These are phyloP conservation scores for Agrochola litura DNA, from an alignment of 2,888 invertebrate genomes.

Conservation along the genomic window DNA sequence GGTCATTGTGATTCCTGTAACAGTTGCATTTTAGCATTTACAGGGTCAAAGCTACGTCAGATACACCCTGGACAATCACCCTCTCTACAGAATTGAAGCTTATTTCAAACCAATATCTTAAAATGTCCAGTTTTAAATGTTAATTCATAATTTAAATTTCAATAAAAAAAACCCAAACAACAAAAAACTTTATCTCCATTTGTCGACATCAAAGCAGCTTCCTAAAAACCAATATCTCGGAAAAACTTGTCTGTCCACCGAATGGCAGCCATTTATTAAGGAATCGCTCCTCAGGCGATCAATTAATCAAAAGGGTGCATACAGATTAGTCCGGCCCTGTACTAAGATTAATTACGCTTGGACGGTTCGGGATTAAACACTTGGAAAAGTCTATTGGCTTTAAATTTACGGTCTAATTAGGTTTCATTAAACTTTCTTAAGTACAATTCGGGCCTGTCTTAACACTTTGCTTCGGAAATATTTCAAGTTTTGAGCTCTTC, in stretches of 20 bases:
- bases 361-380: constrained; percentile 76
- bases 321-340: constrained; percentile 64
- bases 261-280: constrained; percentile 62
- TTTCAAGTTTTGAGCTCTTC: constrained; percentile 55
- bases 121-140: not conserved
- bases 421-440: constrained; percentile 76
- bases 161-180: not conserved
- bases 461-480: constrained; percentile 55
- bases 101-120: not conserved
- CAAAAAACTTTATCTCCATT: not conserved
- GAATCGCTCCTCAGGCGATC: constrained; percentile 58
- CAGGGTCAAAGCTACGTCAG: not conserved
- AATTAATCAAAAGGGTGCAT: constrained; percentile 65
- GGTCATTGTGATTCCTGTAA: not conserved
- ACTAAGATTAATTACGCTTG: constrained; percentile 74
- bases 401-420: constrained; percentile 79
- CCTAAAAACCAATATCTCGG: constrained; percentile 54
- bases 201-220: constrained; percentile 25
- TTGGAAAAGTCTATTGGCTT: constrained; percentile 78
- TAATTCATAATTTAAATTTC: not conserved
- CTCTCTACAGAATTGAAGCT: not conserved
- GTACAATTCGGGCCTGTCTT: constrained; percentile 66
- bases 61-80: not conserved
- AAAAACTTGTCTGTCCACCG: constrained; percentile 53
- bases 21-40: not conserved